phyloP scores from a whole-genome alignment of 2,888 invertebrate species.

The Ophioninae sp. region DNA sequence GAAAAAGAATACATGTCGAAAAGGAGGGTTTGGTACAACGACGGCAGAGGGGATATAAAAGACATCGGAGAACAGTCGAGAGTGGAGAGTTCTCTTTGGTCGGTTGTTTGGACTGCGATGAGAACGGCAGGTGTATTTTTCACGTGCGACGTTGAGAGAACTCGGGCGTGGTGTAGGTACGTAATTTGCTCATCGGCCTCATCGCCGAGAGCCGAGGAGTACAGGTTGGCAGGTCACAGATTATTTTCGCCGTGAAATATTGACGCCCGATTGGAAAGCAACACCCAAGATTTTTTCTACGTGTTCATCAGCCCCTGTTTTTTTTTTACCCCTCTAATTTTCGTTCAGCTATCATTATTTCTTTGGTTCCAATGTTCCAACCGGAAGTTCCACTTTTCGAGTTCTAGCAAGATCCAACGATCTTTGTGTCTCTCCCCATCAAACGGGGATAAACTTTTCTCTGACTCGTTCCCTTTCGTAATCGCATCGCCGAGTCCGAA shows the following conservation, averaged over 20 bases:
- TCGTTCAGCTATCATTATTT: constrained; percentile 52
- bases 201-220: not conserved
- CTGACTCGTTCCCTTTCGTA: constrained; percentile 44
- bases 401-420: constrained; percentile 12
- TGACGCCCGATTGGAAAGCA: constrained; percentile 22
- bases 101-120: constrained; percentile 56
- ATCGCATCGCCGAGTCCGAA: constrained; percentile 45
- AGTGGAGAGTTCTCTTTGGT: constrained; percentile 43
- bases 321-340: not conserved
- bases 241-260: constrained; percentile 55
- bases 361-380: constrained; percentile 29
- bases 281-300: constrained; percentile 15
- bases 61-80: constrained; percentile 59
- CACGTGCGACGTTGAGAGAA: constrained; percentile 38
- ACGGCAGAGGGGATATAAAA: constrained; percentile 49
- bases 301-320: constrained; percentile 20
- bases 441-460: constrained; percentile 34
- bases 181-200: constrained; percentile 52
- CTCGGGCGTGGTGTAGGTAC: constrained; percentile 13
- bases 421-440: constrained; percentile 13
- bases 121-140: constrained; percentile 61
- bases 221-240: constrained; percentile 56
- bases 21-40: constrained; percentile 23
- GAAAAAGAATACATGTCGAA: constrained; percentile 34
- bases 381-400: constrained; percentile 56